Evolutionary conservation across 2,113 vertebrate species (phyloP).

Genomic region (Diadophis punctatus): DNA sequence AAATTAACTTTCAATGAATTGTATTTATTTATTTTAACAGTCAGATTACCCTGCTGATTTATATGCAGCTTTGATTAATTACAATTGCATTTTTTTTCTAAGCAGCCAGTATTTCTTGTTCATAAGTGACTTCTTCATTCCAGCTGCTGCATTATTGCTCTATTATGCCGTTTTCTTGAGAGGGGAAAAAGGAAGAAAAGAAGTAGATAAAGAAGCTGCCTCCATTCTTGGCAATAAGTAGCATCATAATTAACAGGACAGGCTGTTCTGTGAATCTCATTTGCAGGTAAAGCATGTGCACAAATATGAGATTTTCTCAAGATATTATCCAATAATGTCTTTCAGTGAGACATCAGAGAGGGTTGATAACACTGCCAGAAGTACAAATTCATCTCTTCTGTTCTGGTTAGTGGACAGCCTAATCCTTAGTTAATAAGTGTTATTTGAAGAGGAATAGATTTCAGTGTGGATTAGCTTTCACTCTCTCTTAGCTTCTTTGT

Average conservation of each 20-base stretch:
- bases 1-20: neutral
- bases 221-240: neutral
- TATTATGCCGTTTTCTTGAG: neutral
- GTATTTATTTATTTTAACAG: neutral
- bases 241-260: neutral
- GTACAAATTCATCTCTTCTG: neutral
- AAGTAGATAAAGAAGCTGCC: neutral
- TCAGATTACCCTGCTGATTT: neutral
- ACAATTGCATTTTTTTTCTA: neutral
- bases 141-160: neutral
- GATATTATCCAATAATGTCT: neutral
- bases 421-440: neutral
- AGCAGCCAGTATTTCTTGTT: neutral
- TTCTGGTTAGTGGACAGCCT: neutral
- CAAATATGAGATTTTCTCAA: neutral
- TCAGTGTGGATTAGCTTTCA: conserved; percentile 22
- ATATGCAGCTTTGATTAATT: neutral
- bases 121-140: neutral
- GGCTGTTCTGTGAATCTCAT: neutral
- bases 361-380: neutral
- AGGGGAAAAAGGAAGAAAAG: neutral
- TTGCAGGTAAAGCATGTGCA: neutral
- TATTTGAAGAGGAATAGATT: neutral
- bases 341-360: neutral
- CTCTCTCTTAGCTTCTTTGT: neutral